Base-by-base conservation (phyloP, 2,797 vertebrate species). In the Sebastes taczanowskii region DNA sequence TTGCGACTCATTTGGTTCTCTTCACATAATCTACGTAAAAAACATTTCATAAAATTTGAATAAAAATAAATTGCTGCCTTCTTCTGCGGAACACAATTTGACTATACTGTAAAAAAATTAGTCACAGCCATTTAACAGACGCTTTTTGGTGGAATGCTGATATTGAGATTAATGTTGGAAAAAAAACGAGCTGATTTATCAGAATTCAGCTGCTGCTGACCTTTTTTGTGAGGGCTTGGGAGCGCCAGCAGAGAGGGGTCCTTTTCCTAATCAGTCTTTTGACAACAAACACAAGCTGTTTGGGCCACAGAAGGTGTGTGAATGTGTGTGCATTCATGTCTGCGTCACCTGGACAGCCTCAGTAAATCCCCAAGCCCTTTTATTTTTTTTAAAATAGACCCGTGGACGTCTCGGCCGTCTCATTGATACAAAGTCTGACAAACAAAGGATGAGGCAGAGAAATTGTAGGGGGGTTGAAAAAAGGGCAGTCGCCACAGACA, bases 241-340 rank as follows among this genome's bases (percentile, higher is more conserved):
- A 85, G 59, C 74, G 22, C 78, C 81, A 77, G 84, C 84, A 75
- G 64, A 85, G 88, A 53, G 74, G 56, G 53, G 60, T 84, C 80
- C 81, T 80, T 71, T 85, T 46, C 32, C 78, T 59, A 80, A 92
- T 90, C 71, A 86, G 63, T 89, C 91, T 77, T 92, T 91, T 93
- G 89, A 91, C 95, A 94, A 94, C 86, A 93, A 94, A 91, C 90
- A 92, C 62, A 13, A 71, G 83, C 85, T 91, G 85, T 93, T 92
- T 93, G 84, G 84, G 56, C 74, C 79, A 85, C 90, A 81, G 77
- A 91, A 70, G 70, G 74, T 70, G 46, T 87, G 79, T 82, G 80
- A 71, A 23, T 68, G 71, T 38, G 78, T 69, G 63, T 38, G 56
- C 74, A 74, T 76, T 80, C 35, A 74, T 32, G 55, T 63, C 42